A percentile compares a stretch with the other conserved stretches of the same genome.
Conservation (phyloP, 2,888 invertebrate species). For the Thymelicus sylvestris region DNA sequence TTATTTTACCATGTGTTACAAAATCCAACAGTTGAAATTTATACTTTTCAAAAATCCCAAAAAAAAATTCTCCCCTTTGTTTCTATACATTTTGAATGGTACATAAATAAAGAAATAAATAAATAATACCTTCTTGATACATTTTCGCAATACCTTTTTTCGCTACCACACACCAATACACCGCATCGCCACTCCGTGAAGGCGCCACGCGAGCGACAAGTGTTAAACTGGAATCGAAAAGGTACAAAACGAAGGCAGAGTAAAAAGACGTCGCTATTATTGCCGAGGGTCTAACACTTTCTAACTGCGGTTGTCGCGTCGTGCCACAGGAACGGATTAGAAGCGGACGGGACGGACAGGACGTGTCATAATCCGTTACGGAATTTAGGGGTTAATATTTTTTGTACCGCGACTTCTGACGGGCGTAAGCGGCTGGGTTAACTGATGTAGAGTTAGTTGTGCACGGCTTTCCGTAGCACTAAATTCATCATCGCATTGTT, state of each 20-base stretch:
- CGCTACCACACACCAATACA: conserved; percentile 35
- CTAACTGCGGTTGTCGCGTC: conserved; percentile 42
- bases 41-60: too few relatives aligned
- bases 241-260: conserved; percentile 41
- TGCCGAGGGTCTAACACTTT: conserved; percentile 46
- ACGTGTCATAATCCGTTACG: conserved; percentile 14
- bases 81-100: too few relatives aligned
- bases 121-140: too few relatives aligned
- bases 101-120: too few relatives aligned
- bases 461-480: too few relatives aligned
- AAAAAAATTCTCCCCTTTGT: too few relatives aligned
- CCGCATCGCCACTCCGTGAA: conserved; percentile 43
- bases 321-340: conserved; percentile 40
- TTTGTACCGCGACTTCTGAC: neutral
- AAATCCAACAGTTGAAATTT: too few relatives aligned
- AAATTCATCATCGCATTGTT: too few relatives aligned
- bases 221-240: conserved; percentile 44
- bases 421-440: too few relatives aligned
- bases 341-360: neutral
- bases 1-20: too few relatives aligned
- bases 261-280: conserved; percentile 44
- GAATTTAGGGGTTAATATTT: conserved; percentile 14
- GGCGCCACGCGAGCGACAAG: conserved; percentile 59
- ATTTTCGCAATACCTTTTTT: neutral
- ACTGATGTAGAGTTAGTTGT: too few relatives aligned